phyloP scores from a whole-genome alignment of 2,888 invertebrate genomes.

The Epinotia bilunana region DNA sequence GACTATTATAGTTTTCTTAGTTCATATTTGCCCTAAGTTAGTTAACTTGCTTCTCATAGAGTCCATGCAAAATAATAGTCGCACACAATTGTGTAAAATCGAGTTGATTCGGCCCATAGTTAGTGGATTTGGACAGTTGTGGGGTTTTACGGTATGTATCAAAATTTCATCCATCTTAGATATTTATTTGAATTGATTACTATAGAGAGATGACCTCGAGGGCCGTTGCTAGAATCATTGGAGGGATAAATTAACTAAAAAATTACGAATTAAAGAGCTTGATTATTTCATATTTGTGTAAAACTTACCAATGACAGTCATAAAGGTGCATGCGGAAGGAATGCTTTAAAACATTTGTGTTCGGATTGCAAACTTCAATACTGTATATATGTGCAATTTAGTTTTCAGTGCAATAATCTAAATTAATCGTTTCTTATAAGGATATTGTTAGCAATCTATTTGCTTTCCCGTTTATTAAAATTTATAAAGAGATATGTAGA shows the following conservation, averaged over 20 bases:
- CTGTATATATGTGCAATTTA: neutral
- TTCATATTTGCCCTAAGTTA: too few relatives aligned
- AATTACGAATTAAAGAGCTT: neutral
- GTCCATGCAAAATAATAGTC: too few relatives aligned
- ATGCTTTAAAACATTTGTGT: slow-evolving; percentile 3
- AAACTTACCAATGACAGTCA: neutral
- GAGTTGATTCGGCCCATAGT: too few relatives aligned
- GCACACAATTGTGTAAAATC: too few relatives aligned
- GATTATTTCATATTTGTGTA: neutral
- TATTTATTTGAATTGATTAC: neutral
- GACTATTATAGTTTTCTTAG: too few relatives aligned
- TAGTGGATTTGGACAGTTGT: too few relatives aligned
- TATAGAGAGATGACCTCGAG: neutral
- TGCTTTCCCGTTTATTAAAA: neutral
- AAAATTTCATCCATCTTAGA: neutral
- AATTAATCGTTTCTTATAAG: neutral
- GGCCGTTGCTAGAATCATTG: neutral
- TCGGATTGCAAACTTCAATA: neutral
- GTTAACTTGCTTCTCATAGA: too few relatives aligned
- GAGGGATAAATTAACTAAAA: neutral
- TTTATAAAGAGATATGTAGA: neutral
- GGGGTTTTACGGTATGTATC: too few relatives aligned
- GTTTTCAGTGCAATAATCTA: neutral
- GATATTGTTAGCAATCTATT: neutral
- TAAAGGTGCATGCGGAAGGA: neutral